Base-by-base conservation (phyloP, 2,888 invertebrate genomes). In the Stegophylla sp. region DNA sequence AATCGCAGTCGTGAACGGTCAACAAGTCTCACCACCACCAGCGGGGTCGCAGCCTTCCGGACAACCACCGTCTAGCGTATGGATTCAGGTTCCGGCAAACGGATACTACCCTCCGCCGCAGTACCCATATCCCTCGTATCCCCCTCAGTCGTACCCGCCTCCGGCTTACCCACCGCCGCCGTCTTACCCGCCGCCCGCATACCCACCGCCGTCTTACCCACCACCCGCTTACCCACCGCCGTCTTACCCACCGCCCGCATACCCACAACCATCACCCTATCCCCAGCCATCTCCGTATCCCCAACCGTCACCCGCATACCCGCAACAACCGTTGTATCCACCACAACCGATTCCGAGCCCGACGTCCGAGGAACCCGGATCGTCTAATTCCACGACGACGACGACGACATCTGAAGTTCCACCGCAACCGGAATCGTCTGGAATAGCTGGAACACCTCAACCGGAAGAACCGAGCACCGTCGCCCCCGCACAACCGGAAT, bases 1-100 rank as follows among this genome's bases (percentile, higher is more conserved):
- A 76, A 83, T 83, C 28, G 83, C 84, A 13, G 83, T 84, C 34
- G 59, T 83, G 26, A 83, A 82, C 59, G 82, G 82, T 12, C 73
- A 82, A 48, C 82, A 20, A 51, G 61, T 79, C 20, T 69, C 79
- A 23, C 79, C 69, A 23, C 79, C 69, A 12, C 67, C 77, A 17
- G 28, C 56, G 2, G 79, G 69, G 34, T 71, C 82, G 20, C 82
- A 82, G 26, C 82, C 75, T 51, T 26, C 81, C 13, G 71, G 82
- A 71, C 82, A 77, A 26, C 81, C 74, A 63, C 77, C 82, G 64
- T 82, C 82, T 13, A 69, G 69, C n/a, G 82, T 82, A 23, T 83
- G 83, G 83, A 83, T 83, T 13, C 82, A 82, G 17, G 83, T 82
- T 17, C 83, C 83, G 10, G 73, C 81, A 34, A 82, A 83, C 71